Evolutionary conservation across 2,888 invertebrate species (phyloP).

Genomic region (Cepaea hortensis): DNA sequence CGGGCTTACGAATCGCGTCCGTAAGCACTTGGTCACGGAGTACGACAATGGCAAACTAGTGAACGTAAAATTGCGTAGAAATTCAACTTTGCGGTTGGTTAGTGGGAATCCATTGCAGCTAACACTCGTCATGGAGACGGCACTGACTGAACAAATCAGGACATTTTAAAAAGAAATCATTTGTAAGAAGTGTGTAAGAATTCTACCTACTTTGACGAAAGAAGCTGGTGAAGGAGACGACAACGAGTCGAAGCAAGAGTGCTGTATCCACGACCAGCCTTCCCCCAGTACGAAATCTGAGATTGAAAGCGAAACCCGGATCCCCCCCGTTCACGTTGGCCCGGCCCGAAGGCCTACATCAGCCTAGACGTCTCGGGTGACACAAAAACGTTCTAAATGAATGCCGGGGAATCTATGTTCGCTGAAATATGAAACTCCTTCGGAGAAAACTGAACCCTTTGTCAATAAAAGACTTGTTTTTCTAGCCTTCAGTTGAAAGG

Average conservation of each 20-base stretch:
- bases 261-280: neutral
- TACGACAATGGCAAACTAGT: too few species aligned
- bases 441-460: constrained; percentile 4
- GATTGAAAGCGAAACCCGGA: too few species aligned
- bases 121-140: too few species aligned
- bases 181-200: too few species aligned
- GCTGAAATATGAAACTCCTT: neutral
- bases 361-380: neutral
- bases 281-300: neutral
- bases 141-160: too few species aligned
- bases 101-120: too few species aligned
- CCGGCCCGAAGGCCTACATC: neutral
- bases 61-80: too few species aligned
- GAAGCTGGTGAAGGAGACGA: neutral
- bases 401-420: neutral
- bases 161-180: too few species aligned
- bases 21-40: too few species aligned
- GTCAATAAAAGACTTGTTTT: constrained; percentile 34
- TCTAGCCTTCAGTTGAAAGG: constrained; percentile 13
- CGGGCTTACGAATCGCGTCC: too few species aligned
- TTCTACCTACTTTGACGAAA: neutral
- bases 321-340: too few species aligned
- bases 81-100: too few species aligned
- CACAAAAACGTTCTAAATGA: constrained; percentile 12
- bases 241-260: neutral